Percentiles rank a stretch among this genome's conserved stretches.
Evolutionary conservation across 2,888 invertebrate genomes (phyloP).

Genomic region (Synergus laeviventris): DNA sequence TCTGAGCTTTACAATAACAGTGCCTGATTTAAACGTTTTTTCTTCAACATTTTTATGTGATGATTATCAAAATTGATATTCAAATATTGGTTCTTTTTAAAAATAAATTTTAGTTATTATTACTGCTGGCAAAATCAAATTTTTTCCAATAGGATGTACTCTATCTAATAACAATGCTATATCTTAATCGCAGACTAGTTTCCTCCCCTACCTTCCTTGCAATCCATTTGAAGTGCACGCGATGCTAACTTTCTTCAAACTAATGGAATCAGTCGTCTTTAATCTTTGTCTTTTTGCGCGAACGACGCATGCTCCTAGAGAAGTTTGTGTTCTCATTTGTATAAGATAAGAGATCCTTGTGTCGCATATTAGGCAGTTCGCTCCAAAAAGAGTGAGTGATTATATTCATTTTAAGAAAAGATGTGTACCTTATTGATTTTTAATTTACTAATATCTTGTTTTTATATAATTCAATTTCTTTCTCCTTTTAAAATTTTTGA

Average conservation of each 20-base stretch:
- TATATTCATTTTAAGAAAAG: not conserved
- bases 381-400: not conserved
- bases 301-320: conserved; percentile 4
- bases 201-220: not conserved
- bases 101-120: not conserved
- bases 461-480: too few species aligned
- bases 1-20: too few species aligned
- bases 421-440: too few species aligned
- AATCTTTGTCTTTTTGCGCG: too few species aligned
- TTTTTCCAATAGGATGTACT: not conserved
- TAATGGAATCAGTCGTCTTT: not conserved
- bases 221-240: conserved; percentile 24
- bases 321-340: not conserved
- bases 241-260: conserved; percentile 12
- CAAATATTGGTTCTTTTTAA: not conserved
- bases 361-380: not conserved
- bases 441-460: too few species aligned
- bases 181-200: not conserved
- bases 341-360: not conserved
- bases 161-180: not conserved
- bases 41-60: too few species aligned
- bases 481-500: too few species aligned
- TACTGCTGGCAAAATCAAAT: not conserved
- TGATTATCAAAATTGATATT: too few species aligned
- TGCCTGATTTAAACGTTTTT: too few species aligned